Evolutionary conservation across 2,888 invertebrate species (phyloP).

Genomic region (Drosophila limbata): DNA sequence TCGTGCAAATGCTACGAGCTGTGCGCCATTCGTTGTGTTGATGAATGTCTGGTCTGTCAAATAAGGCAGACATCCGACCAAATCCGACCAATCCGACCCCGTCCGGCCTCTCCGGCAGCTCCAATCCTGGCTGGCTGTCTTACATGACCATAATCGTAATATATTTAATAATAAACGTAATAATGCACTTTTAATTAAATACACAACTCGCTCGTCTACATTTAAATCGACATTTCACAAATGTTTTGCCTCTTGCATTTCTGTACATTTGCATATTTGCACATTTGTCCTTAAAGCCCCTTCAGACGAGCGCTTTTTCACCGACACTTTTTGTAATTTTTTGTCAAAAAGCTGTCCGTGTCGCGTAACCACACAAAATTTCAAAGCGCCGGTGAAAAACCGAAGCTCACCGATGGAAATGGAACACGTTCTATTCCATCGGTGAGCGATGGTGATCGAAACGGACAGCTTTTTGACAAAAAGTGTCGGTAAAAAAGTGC

Average conservation of each 20-base stretch:
- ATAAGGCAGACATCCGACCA: conserved; percentile 45
- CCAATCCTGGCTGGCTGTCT: conserved; percentile 24
- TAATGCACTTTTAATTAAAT: conserved; percentile 82
- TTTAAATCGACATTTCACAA: conserved; percentile 61
- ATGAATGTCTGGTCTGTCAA: conserved; percentile 74
- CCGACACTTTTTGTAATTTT: too few relatives aligned
- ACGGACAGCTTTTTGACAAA: too few relatives aligned
- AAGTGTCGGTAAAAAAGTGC: too few relatives aligned
- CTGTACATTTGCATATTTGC: conserved; percentile 61
- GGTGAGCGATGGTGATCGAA: too few relatives aligned
- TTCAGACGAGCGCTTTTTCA: too few relatives aligned
- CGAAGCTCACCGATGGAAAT: too few relatives aligned
- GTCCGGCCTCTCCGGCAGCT: conserved; percentile 9
- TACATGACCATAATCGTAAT: conserved; percentile 34
- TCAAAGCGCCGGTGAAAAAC: too few relatives aligned
- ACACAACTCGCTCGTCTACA: conserved; percentile 36
- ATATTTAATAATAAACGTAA: conserved; percentile 61
- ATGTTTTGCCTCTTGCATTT: conserved; percentile 42
- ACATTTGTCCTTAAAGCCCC: conserved; percentile 33
- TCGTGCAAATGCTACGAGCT: conserved; percentile 67
- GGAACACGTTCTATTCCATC: too few relatives aligned
- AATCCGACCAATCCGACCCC: conserved; percentile 17
- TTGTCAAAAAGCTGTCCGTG: too few relatives aligned
- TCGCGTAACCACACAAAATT: too few relatives aligned
- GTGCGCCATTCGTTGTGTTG: conserved; percentile 56